A percentile compares a stretch with the other conserved stretches of the same genome.
Conservation (phyloP, 1,140 invertebrate species). For the Calliphora vicina region DNA sequence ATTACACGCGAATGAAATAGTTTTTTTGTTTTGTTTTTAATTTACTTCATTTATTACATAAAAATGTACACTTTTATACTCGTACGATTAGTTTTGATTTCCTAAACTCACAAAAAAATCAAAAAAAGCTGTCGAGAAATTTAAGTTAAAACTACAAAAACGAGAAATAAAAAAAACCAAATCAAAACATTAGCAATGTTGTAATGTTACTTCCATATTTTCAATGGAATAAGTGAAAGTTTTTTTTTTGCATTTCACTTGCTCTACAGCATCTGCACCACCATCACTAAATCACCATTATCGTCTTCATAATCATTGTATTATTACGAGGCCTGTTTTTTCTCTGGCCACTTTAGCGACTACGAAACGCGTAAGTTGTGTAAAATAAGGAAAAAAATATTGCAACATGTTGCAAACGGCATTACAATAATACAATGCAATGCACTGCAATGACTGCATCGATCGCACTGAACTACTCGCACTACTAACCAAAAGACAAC, state of each 20-base stretch:
- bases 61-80: background rate
- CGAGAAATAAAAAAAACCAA: background rate
- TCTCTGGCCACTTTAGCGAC: background rate
- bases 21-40: no score
- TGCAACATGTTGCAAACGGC: background rate
- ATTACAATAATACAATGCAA: background rate
- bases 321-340: background rate
- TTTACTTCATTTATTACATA: background rate
- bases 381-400: background rate
- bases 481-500: background rate
- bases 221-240: constrained; percentile 26
- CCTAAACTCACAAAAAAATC: background rate
- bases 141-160: background rate
- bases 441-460: no score
- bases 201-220: background rate
- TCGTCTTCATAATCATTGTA: background rate
- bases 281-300: background rate
- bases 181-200: background rate
- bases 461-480: background rate
- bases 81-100: background rate
- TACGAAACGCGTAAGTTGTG: background rate
- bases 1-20: no score
- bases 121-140: no score
- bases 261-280: background rate
- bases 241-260: background rate